Evolutionary conservation across 2,888 invertebrate genomes (phyloP).

Genomic region (Gastracanthus pulcherrimus): DNA sequence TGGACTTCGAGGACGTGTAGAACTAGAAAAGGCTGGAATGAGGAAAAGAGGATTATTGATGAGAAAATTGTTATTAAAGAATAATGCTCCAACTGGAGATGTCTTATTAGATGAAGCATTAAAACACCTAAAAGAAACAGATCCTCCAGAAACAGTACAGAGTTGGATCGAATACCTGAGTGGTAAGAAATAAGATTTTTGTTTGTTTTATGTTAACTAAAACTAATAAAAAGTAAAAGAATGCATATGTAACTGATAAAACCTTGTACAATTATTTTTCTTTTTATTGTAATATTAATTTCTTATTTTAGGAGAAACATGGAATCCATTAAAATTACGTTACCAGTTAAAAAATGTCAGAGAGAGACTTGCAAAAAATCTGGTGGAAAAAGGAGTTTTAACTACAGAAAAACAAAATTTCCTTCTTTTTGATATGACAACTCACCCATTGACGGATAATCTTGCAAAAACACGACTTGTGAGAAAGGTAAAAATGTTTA

Average conservation of each 20-base stretch:
- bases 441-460: slow-evolving; percentile 98
- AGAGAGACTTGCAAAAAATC: slow-evolving; percentile 98
- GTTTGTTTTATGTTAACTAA: slow-evolving; percentile 20
- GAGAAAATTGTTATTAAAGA: slow-evolving; percentile 89
- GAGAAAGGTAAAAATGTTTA: slow-evolving; percentile 85
- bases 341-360: slow-evolving; percentile 99
- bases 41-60: slow-evolving; percentile 93
- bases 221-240: not conserved
- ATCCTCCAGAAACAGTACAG: slow-evolving; percentile 97
- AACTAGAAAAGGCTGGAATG: slow-evolving; percentile 98
- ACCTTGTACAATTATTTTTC: not conserved
- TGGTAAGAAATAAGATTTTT: slow-evolving; percentile 81
- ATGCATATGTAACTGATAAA: not conserved
- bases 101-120: slow-evolving; percentile 96
- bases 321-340: slow-evolving; percentile 99
- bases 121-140: slow-evolving; percentile 98
- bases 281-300: not conserved
- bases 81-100: slow-evolving; percentile 97
- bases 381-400: slow-evolving; percentile 99
- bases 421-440: slow-evolving; percentile 99
- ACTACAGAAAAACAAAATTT: slow-evolving; percentile 99
- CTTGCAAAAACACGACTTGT: slow-evolving; percentile 96
- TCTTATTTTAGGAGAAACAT: slow-evolving; percentile 91
- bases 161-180: slow-evolving; percentile 99
- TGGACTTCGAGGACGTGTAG: slow-evolving; percentile 95